phyloP scores from a whole-genome alignment of 1,140 invertebrate genomes.

The Trachelipus rathkii region DNA sequence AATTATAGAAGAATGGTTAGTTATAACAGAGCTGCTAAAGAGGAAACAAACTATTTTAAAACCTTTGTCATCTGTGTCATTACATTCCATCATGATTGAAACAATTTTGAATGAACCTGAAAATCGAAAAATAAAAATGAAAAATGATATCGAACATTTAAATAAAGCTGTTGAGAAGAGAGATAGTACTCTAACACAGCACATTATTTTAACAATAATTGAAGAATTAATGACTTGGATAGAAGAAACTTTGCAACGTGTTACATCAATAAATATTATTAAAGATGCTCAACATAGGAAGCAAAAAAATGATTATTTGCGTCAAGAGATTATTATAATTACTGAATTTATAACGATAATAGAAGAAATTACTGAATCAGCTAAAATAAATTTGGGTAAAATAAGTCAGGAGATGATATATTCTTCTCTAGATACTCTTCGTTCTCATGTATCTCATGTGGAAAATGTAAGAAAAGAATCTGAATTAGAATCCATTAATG shows the following conservation, averaged over 20 bases:
- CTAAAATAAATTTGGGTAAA: slow-evolving; percentile 55
- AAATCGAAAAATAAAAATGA: slow-evolving; percentile 49
- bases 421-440: slow-evolving; percentile 54
- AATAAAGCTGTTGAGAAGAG: slow-evolving; percentile 60
- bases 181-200: slow-evolving; percentile 62
- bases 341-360: slow-evolving; percentile 44
- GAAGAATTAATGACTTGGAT: slow-evolving; percentile 74
- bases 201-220: slow-evolving; percentile 65
- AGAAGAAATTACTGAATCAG: slow-evolving; percentile 49
- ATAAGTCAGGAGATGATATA: slow-evolving; percentile 52
- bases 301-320: slow-evolving; percentile 49
- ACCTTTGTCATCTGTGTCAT: neutral
- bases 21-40: neutral
- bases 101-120: slow-evolving; percentile 13
- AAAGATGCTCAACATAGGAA: slow-evolving; percentile 55
- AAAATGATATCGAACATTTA: slow-evolving; percentile 59
- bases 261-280: slow-evolving; percentile 61
- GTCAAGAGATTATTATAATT: slow-evolving; percentile 43
- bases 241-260: slow-evolving; percentile 74
- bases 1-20: neutral
- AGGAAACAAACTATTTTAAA: neutral
- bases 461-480: slow-evolving; percentile 53
- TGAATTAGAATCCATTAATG: slow-evolving; percentile 24
- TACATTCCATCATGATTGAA: neutral
- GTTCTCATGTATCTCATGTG: slow-evolving; percentile 58